Evolutionary conservation across 64 coral and sea anemone species (phyloP), one percentile per base, ranked within the genome.

Genomic region (Porites lutea): DNA sequence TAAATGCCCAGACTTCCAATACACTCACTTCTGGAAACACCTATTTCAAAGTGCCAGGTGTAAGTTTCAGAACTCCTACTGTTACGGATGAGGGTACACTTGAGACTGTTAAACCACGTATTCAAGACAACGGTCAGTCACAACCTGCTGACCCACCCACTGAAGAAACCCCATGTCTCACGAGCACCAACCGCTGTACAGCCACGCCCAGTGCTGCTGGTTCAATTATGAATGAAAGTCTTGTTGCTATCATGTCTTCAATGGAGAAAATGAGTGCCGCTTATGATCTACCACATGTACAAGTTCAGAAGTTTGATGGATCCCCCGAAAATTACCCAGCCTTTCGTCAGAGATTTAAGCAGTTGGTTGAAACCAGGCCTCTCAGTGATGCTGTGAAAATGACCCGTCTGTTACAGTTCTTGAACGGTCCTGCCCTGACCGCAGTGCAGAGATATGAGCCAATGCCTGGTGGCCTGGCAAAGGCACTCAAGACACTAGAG

Each of bases 281-380:
- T 18, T 79, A 84, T 64, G 87, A 95, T 75, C 65, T 95, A n/a
- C 93, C 93, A 22, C 18, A 77, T 1, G 27, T 37, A 37, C 27
- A 37, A 37, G 27, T 37, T 37, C 27, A 37, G 27, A 37, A 37
- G 27, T 89, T 94, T 78, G 87, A 89, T 89, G 87, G 87, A 53
- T 95, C 93, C 3, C 88, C 93, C 0, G 66, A 95, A 66, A 62
- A 89, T 44, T 95, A 76, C 50, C 87, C 93, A 14, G 79, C 79
- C 27, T 37, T 37, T 37, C 27, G 27, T 37, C 27, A 37, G 27
- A 37, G 27, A 37, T 37, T 37, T 37, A 37, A 37, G 27, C 27
- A 37, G 27, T 37, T 37, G 27, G 27, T 37, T 37, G 27, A 37
- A 37, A 37, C 27, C 27, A 37, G 27, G 27, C 27, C 27, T 37